Percentiles rank a stretch among this genome's conserved stretches.
phyloP scores from a whole-genome alignment of 1,140 invertebrate species.

The Berghia stephanieae region DNA sequence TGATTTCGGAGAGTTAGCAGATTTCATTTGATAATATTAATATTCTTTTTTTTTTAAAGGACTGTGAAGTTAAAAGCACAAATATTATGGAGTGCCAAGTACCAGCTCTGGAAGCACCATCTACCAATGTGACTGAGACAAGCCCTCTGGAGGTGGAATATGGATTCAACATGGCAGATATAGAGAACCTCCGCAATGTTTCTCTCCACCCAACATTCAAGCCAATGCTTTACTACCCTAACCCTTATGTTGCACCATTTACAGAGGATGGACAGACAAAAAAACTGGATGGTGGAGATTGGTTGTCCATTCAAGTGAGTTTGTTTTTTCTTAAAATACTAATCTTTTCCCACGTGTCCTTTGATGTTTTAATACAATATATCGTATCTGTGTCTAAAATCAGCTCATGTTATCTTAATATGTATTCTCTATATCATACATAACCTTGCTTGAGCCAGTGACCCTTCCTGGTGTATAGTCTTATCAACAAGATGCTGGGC shows the following conservation, averaged over 20 bases:
- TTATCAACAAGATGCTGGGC: no score
- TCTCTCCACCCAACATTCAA: constrained; percentile 43
- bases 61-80: constrained; percentile 32
- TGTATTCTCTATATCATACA: no score
- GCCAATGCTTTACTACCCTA: constrained; percentile 54
- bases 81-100: constrained; percentile 46
- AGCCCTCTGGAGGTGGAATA: constrained; percentile 57
- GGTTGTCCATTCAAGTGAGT: constrained; percentile 50
- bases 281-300: constrained; percentile 44
- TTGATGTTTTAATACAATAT: no score
- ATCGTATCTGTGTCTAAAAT: no score
- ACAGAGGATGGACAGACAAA: constrained; percentile 40
- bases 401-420: no score
- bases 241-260: constrained; percentile 45
- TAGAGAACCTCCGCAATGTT: constrained; percentile 48
- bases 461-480: no score
- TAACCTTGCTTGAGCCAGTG: no score
- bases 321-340: not conserved
- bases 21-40: no score
- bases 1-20: not conserved
- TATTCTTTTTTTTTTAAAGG: constrained; percentile 31
- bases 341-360: no score
- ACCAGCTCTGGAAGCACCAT: constrained; percentile 36
- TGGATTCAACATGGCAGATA: constrained; percentile 56
- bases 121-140: constrained; percentile 48